These are phyloP conservation scores for Platypus cylindrus DNA, from an alignment of 2,888 invertebrate species.

Conservation along the genomic window DNA sequence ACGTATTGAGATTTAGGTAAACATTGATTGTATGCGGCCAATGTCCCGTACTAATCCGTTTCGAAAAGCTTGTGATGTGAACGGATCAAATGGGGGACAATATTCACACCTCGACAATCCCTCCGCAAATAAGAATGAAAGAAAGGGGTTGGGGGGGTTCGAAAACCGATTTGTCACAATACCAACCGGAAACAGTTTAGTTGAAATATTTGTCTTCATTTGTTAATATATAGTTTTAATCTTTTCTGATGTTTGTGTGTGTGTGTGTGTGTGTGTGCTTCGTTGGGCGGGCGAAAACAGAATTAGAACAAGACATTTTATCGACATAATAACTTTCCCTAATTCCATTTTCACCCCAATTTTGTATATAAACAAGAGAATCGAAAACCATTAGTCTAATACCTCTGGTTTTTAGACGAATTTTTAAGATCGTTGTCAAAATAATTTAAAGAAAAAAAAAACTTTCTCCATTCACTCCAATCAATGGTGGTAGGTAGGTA, in stretches of 20 bases:
- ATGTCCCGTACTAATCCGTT: conserved; percentile 32
- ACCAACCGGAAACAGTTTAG: too few species aligned
- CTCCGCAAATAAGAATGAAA: not conserved
- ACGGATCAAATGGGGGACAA: conserved; percentile 29
- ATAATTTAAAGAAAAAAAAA: not conserved
- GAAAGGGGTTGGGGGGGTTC: too few species aligned
- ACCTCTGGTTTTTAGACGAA: conserved; percentile 1
- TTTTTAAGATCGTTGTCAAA: conserved; percentile 1
- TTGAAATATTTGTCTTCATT: not conserved
- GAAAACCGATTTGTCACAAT: too few species aligned
- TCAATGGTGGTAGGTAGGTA: too few species aligned
- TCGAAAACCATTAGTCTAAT: conserved; percentile 1
- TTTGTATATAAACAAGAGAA: too few species aligned
- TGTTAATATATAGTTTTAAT: not conserved
- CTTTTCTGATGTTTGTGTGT: not conserved
- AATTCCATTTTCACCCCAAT: too few species aligned
- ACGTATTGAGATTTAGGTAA: conserved; percentile 32
- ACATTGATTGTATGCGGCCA: conserved; percentile 33
- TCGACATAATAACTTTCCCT: too few species aligned
- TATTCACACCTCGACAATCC: conserved; percentile 28
- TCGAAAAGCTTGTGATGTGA: too few species aligned
- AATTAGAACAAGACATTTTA: too few species aligned
- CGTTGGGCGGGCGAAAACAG: too few species aligned
- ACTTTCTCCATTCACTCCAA: too few species aligned
- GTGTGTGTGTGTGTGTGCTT: not conserved